These are phyloP conservation scores for Dipodomys ordii DNA, from an alignment of 2,113 vertebrate species.

Conservation along the genomic window DNA sequence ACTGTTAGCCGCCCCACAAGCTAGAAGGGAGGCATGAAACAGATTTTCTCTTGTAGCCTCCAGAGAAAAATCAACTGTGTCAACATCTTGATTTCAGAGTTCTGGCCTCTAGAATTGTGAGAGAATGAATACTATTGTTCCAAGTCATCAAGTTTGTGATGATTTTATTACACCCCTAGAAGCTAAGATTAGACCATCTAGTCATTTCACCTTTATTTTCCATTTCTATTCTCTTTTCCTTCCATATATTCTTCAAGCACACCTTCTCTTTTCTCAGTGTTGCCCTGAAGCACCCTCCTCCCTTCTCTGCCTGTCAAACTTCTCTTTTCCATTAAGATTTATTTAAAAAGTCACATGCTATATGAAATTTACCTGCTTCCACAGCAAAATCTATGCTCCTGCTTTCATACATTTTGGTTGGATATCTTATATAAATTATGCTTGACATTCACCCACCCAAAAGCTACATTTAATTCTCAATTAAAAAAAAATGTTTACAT, in stretches of 20 bases:
- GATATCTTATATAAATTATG: not conserved
- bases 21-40: not conserved
- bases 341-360: not conserved
- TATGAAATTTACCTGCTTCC: not conserved
- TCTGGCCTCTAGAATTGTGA: conserved; percentile 5
- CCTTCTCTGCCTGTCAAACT: not conserved
- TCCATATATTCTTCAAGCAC: not conserved
- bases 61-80: not conserved
- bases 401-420: conserved; percentile 26
- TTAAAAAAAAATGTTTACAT: not conserved
- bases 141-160: not conserved
- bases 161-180: not conserved
- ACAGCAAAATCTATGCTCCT: conserved; percentile 10
- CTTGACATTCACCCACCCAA: conserved; percentile 8
- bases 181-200: not conserved
- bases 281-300: not conserved
- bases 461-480: conserved; percentile 19
- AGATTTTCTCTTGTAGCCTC: not conserved
- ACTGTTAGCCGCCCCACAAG: not conserved
- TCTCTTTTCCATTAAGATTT: conserved; percentile 1
- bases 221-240: not conserved
- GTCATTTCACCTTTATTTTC: not conserved
- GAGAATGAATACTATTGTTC: not conserved
- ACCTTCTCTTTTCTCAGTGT: not conserved
- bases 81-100: not conserved